A percentile compares a stretch with the other conserved stretches of the same genome.
Evolutionary conservation across 2,888 invertebrate genomes (phyloP).

Genomic region (Apotomis capreana): DNA sequence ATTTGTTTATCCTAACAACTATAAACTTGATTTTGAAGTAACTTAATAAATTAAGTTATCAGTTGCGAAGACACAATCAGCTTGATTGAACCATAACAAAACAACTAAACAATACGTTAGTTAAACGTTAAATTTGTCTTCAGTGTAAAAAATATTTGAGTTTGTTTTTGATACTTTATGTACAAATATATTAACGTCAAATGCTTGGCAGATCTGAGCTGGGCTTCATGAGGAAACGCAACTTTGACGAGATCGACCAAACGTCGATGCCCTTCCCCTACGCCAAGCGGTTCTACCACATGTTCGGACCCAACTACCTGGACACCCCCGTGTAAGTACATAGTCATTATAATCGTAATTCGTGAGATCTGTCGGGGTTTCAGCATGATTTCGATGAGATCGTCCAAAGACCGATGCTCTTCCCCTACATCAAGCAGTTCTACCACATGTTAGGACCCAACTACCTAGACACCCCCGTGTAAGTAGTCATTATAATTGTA

Average conservation of each 20-base stretch:
- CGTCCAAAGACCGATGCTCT: slow-evolving; percentile 80
- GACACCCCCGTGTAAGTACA: slow-evolving; percentile 63
- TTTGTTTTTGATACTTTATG: no score
- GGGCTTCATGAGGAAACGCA: slow-evolving; percentile 81
- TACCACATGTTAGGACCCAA: slow-evolving; percentile 82
- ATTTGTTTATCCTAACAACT: no score
- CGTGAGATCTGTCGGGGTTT: no score
- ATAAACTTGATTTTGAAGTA: no score
- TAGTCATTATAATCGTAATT: background rate
- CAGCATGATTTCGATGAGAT: slow-evolving; percentile 84
- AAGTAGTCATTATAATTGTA: slow-evolving; percentile 47
- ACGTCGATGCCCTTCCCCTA: slow-evolving; percentile 77
- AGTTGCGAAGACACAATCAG: no score
- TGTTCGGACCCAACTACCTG: slow-evolving; percentile 78
- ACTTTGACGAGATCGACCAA: slow-evolving; percentile 86
- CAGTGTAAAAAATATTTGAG: no score
- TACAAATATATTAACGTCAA: background rate
- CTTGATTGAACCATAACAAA: no score
- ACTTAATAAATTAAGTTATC: no score
- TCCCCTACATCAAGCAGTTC: slow-evolving; percentile 81
- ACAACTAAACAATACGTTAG: no score
- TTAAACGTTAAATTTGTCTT: no score
- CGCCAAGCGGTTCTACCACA: slow-evolving; percentile 82
- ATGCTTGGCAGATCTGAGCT: slow-evolving; percentile 70
- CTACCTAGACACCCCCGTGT: slow-evolving; percentile 67